phyloP scores from a whole-genome alignment of 1,140 invertebrate species.

The Ceratina australensis region DNA sequence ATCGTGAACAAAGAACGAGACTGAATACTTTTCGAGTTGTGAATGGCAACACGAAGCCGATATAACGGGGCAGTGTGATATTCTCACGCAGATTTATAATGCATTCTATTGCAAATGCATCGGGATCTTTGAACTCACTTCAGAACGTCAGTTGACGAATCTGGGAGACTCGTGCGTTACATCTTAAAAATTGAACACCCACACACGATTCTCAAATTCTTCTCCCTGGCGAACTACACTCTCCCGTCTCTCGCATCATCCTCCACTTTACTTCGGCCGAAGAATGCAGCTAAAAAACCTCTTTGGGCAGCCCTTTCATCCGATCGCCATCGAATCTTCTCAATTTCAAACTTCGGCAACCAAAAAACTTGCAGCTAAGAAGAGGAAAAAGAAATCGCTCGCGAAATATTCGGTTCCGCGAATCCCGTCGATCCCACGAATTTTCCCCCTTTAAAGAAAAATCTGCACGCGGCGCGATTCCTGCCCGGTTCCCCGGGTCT shows the following conservation, averaged over 20 bases:
- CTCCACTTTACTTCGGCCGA: too few relatives aligned
- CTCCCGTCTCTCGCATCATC: neutral
- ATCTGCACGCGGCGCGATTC: constrained; percentile 17
- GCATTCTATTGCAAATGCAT: too few relatives aligned
- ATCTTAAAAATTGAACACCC: constrained; percentile 9
- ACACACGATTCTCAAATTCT: too few relatives aligned
- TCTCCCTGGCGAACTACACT: neutral
- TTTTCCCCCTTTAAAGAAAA: neutral
- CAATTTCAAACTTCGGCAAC: neutral
- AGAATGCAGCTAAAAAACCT: constrained; percentile 19
- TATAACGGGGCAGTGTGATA: too few relatives aligned
- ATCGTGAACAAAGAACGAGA: too few relatives aligned
- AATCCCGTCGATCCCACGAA: neutral
- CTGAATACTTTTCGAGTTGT: too few relatives aligned
- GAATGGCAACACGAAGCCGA: too few relatives aligned
- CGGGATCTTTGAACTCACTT: too few relatives aligned
- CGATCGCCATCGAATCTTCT: neutral
- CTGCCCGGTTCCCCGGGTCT: constrained; percentile 52
- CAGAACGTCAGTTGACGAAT: too few relatives aligned
- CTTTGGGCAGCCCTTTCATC: neutral
- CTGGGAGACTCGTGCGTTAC: neutral
- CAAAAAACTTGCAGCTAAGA: neutral
- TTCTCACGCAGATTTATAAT: too few relatives aligned
- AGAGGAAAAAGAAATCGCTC: too few relatives aligned
- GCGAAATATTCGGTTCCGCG: neutral